Evolutionary conservation across 2,888 invertebrate genomes (phyloP).

Genomic region (Chromoteleia sp.): DNA sequence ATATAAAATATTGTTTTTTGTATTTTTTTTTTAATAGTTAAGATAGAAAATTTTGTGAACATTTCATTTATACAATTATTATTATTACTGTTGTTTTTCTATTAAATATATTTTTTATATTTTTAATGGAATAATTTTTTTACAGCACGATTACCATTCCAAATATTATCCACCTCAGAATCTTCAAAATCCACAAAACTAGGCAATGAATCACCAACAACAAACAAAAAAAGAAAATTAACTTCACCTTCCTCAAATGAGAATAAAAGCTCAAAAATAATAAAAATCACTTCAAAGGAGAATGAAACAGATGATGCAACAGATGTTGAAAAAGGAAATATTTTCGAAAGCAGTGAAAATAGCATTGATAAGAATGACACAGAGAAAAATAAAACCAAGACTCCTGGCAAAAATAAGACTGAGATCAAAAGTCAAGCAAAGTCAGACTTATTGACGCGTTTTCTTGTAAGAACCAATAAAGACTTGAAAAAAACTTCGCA

Average conservation of each 20-base stretch:
- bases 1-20: too few species aligned
- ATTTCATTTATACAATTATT: too few species aligned
- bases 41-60: too few species aligned
- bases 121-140: conserved; percentile 21
- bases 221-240: conserved; percentile 80
- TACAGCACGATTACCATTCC: conserved; percentile 80
- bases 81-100: too few species aligned
- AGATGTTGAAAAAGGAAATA: conserved; percentile 28
- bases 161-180: conserved; percentile 74
- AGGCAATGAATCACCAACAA: conserved; percentile 71
- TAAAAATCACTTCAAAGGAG: conserved; percentile 77
- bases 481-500: conserved; percentile 1
- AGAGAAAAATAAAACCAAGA: conserved; percentile 51
- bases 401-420: conserved; percentile 63
- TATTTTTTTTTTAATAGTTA: too few species aligned
- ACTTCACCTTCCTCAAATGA: conserved; percentile 74
- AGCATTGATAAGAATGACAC: conserved; percentile 24
- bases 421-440: conserved; percentile 69
- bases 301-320: conserved; percentile 53
- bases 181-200: conserved; percentile 66
- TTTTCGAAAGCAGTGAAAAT: conserved; percentile 30
- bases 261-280: conserved; percentile 75
- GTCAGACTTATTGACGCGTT: conserved; percentile 64
- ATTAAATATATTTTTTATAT: too few species aligned
- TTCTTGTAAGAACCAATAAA: conserved; percentile 71